These are phyloP conservation scores for Cepaea hortensis DNA, from an alignment of 2,888 invertebrate genomes.

Conservation along the genomic window DNA sequence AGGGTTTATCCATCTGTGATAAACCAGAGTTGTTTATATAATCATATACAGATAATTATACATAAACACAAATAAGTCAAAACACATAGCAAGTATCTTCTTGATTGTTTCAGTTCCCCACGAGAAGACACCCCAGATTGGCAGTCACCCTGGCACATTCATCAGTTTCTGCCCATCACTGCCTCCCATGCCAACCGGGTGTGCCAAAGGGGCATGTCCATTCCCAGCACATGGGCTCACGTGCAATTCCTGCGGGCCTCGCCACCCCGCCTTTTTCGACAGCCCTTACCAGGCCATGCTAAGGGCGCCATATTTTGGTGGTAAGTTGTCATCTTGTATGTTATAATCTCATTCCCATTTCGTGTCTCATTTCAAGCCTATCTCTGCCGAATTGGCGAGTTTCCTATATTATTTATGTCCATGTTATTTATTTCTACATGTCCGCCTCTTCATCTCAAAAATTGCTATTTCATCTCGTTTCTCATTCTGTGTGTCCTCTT, in stretches of 20 bases:
- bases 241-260: constrained; percentile 63
- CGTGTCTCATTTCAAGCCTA: no score
- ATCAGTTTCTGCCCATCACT: constrained; percentile 53
- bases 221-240: constrained; percentile 56
- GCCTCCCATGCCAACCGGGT: constrained; percentile 49
- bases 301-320: constrained; percentile 67
- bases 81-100: neutral
- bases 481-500: no score
- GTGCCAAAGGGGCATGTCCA: constrained; percentile 55
- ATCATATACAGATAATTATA: no score
- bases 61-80: no score
- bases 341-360: neutral
- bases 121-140: constrained; percentile 32
- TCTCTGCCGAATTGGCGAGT: no score
- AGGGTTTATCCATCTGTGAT: no score
- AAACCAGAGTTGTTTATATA: no score
- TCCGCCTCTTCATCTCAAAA: no score
- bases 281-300: constrained; percentile 67
- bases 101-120: constrained; percentile 31
- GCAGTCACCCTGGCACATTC: constrained; percentile 50
- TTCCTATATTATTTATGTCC: no score
- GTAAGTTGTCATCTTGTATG: constrained; percentile 54
- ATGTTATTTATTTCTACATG: no score
- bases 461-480: no score
- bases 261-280: constrained; percentile 65